Evolutionary conservation across 2,888 invertebrate species (phyloP), one percentile per base, ranked within the genome.

Genomic region (Cataglyphis altisquamis): DNA sequence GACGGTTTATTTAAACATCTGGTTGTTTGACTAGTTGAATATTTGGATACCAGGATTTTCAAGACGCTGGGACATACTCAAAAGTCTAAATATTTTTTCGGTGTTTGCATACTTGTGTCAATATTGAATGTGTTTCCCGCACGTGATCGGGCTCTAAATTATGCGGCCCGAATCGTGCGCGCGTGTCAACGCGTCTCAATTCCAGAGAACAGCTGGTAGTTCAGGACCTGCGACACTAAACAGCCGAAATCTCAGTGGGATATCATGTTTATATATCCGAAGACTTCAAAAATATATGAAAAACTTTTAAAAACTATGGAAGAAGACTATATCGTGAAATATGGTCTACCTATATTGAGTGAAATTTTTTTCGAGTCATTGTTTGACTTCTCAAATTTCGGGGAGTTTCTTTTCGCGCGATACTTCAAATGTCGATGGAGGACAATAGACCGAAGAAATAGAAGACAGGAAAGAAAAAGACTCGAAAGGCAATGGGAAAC

Each of bases 401-500:
- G 41, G 12, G 8, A 3, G n/a, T 15, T 41, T 41, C 29, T 39
- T 29, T 62, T 45, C 12, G 39, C 39, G 10, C n/a, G 10, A 12
- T 1, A 0, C 1, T 41, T 36, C 0, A 70, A 85, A 85, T 84
- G 82, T 73, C 83, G 85, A 89, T 74, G 73, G 66, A 85, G 78
- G 82, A 89, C 82, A 89, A 89, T 89, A 84, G 86, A 83, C 15
- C 3, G 73, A 84, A 82, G 66, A 67, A 74, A 68, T 73, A 57
- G 75, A 82, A 84, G 32, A n/a, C 75, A n/a, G 45, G 39, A 21
- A 21, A 12, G n/a, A 67, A 57, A 18, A 64, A 36, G 70, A 83
- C 6, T 41, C 32, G 10, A 57, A 45, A 64, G 62, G 57, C 82
- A 87, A 85, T 39, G 85, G 83, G 88, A 89, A 89, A 91, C 92